These are phyloP conservation scores for Malaclemys terrapin DNA, from an alignment of 2,113 vertebrate species.

Conservation along the genomic window DNA sequence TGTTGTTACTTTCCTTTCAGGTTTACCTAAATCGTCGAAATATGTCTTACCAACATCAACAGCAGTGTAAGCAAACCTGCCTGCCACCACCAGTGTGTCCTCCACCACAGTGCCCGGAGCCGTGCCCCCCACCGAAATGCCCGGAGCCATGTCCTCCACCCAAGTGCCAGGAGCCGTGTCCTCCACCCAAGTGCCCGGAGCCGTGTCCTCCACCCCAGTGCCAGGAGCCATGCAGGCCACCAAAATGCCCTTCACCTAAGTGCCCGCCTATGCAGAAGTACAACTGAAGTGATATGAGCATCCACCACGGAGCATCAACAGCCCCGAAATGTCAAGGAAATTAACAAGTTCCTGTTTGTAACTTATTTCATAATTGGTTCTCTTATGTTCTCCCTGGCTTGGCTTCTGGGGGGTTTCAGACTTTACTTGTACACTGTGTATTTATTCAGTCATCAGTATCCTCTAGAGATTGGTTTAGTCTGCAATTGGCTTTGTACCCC, in stretches of 20 bases:
- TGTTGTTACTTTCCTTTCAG: neutral
- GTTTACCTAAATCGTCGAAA: neutral
- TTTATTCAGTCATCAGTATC: neutral
- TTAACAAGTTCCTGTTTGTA: neutral
- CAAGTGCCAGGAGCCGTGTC: neutral
- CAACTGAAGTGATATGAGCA: neutral
- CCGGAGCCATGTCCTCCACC: neutral
- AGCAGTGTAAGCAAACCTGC: neutral
- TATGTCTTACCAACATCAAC: neutral
- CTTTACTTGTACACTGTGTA: neutral
- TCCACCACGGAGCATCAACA: neutral
- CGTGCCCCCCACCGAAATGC: neutral
- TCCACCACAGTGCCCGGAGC: neutral
- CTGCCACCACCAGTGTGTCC: neutral
- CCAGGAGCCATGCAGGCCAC: neutral
- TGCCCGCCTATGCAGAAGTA: neutral
- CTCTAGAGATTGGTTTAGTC: neutral
- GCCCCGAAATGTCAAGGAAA: neutral
- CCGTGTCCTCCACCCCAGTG: neutral
- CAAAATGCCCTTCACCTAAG: neutral
- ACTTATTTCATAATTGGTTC: neutral
- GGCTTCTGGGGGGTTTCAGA: neutral
- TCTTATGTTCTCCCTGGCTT: neutral
- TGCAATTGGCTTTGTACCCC: neutral
- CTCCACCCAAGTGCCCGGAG: neutral